Evolutionary conservation across 2,113 vertebrate species (phyloP).

Genomic region (Seriola aureovittata): DNA sequence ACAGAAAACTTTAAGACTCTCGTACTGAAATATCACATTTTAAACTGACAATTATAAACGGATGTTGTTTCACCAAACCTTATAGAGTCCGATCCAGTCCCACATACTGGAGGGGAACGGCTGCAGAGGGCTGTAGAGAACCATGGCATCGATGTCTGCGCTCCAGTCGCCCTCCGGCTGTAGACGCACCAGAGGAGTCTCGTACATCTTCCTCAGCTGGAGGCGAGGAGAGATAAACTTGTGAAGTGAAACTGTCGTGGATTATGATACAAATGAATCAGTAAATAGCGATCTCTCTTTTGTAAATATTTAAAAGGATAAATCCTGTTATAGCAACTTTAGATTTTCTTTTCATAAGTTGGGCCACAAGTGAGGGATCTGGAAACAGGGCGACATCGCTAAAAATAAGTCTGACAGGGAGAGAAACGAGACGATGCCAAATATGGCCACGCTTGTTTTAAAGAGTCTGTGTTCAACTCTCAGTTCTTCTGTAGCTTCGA

Average conservation of each 20-base stretch:
- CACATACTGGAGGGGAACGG: slow-evolving; percentile 91
- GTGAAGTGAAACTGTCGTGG: too few species aligned
- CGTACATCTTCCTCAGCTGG: slow-evolving; percentile 88
- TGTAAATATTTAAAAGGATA: not conserved
- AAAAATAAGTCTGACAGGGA: not conserved
- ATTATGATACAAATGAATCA: not conserved
- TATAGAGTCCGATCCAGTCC: slow-evolving; percentile 98
- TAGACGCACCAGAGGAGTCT: slow-evolving; percentile 85
- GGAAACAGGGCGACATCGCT: not conserved
- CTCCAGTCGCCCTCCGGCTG: slow-evolving; percentile 89
- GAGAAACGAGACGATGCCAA: not conserved
- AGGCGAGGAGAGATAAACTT: not conserved
- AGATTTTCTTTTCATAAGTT: too few species aligned
- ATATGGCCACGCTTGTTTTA: too few species aligned
- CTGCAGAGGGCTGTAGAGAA: slow-evolving; percentile 85
- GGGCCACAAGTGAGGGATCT: not conserved
- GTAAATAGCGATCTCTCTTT: not conserved
- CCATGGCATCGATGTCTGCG: slow-evolving; percentile 85
- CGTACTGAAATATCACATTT: not conserved
- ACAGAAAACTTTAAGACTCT: not conserved
- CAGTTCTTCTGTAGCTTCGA: too few species aligned
- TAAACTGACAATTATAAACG: not conserved
- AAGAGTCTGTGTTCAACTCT: too few species aligned
- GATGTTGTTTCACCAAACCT: slow-evolving; percentile 78
- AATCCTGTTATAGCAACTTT: too few species aligned